Conservation (phyloP, 2,797 vertebrate species). For the Sebastes jordani region DNA sequence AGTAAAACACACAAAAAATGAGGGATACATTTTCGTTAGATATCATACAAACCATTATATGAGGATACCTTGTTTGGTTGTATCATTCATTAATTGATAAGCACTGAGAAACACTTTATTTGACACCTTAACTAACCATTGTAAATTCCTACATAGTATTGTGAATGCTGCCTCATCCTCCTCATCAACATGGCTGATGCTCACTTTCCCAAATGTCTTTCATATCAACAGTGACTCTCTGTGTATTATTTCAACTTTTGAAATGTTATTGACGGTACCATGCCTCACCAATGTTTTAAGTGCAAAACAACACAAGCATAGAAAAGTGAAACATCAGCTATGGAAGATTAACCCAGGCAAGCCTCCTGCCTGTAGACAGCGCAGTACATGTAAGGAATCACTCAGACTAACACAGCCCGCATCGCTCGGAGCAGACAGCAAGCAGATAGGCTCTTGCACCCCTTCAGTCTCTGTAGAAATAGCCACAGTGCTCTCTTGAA, state of each 20-base stretch:
- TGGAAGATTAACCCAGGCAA: conserved; percentile 35
- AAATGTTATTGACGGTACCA: background rate
- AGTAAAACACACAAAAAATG: too few species aligned
- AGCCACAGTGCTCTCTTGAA: conserved; percentile 42
- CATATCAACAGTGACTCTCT: background rate
- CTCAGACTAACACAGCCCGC: conserved; percentile 43
- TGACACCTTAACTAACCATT: background rate
- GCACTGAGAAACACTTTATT: background rate
- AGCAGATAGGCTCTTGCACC: conserved; percentile 50
- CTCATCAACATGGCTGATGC: background rate
- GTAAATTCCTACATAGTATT: background rate
- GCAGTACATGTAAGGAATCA: conserved; percentile 45
- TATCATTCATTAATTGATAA: background rate
- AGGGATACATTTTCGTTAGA: too few species aligned
- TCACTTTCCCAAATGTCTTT: background rate
- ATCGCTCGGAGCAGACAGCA: conserved; percentile 47
- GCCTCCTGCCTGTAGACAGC: conserved; percentile 22
- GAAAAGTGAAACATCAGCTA: conserved; percentile 36
- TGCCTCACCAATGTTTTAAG: background rate
- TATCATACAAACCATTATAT: too few species aligned
- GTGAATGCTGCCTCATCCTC: background rate
- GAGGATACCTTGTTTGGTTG: too few species aligned
- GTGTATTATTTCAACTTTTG: background rate
- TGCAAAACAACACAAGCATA: background rate
- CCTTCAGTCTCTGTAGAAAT: conserved; percentile 51